phyloP scores from a whole-genome alignment of 2,888 invertebrate genomes.

The Rhagophthalmus giganteus region DNA sequence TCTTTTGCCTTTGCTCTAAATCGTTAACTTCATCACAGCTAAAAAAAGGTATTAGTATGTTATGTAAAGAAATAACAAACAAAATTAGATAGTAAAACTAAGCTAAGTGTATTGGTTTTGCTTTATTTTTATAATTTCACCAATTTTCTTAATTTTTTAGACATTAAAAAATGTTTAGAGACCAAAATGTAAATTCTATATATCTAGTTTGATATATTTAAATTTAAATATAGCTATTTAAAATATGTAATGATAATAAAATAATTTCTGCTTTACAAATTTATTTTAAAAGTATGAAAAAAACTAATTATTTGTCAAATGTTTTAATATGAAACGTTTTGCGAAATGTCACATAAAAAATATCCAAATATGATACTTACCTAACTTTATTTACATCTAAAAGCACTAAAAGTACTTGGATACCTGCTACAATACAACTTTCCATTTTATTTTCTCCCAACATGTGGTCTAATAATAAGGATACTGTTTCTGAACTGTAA shows the following conservation, averaged over 20 bases:
- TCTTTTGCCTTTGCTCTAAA: conserved; percentile 62
- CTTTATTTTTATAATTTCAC: not conserved
- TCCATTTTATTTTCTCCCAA: conserved; percentile 68
- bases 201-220: no score
- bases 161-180: no score
- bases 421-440: conserved; percentile 77
- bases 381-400: conserved; percentile 60
- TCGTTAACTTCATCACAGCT: conserved; percentile 56
- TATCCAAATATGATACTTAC: conserved; percentile 50
- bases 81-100: not conserved
- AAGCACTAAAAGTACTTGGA: conserved; percentile 76
- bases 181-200: no score
- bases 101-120: not conserved
- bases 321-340: no score
- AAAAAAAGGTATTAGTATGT: conserved; percentile 19
- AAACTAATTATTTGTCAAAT: no score
- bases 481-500: conserved; percentile 62
- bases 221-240: no score
- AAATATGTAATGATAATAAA: no score
- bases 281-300: no score
- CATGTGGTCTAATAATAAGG: conserved; percentile 73
- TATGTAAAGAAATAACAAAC: not conserved
- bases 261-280: no score
- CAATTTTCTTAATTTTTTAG: no score
- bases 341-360: no score